These are phyloP conservation scores for Sebastes ruberrimus DNA, from an alignment of 2,797 vertebrate species.

Conservation along the genomic window DNA sequence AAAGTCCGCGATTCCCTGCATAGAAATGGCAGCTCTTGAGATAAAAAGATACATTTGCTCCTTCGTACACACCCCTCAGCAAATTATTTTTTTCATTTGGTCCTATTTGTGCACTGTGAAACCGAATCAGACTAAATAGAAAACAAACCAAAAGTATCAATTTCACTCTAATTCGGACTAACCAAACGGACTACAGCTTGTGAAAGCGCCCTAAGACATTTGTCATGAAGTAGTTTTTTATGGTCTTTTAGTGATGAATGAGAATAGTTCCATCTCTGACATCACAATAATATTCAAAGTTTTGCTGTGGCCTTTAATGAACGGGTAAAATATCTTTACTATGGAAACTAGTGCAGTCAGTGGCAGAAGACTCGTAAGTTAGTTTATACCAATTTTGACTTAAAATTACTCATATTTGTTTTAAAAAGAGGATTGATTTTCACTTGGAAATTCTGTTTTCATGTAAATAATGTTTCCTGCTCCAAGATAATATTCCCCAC, in stretches of 20 bases:
- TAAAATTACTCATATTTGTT: neutral
- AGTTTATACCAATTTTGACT: neutral
- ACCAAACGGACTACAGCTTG: no score
- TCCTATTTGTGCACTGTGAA: no score
- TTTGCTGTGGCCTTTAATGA: neutral
- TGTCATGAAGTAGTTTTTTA: neutral
- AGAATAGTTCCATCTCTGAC: neutral
- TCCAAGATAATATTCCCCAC: neutral
- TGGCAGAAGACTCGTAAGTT: neutral
- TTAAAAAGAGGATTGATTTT: neutral
- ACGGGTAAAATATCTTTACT: neutral
- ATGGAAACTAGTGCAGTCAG: neutral
- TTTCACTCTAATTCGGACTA: no score
- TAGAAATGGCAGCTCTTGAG: no score
- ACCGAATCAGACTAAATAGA: no score
- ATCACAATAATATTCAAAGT: neutral
- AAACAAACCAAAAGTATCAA: no score
- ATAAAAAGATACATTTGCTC: no score
- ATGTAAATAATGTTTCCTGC: neutral
- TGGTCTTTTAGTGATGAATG: neutral
- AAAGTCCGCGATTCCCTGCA: no score
- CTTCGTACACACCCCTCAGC: no score
- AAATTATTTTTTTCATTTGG: no score
- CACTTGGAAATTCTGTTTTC: neutral
- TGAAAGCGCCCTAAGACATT: neutral